Percentiles rank a stretch among this genome's conserved stretches.
These are phyloP conservation scores for Cheilosia urbana DNA, from an alignment of 2,888 invertebrate species.

Conservation along the genomic window DNA sequence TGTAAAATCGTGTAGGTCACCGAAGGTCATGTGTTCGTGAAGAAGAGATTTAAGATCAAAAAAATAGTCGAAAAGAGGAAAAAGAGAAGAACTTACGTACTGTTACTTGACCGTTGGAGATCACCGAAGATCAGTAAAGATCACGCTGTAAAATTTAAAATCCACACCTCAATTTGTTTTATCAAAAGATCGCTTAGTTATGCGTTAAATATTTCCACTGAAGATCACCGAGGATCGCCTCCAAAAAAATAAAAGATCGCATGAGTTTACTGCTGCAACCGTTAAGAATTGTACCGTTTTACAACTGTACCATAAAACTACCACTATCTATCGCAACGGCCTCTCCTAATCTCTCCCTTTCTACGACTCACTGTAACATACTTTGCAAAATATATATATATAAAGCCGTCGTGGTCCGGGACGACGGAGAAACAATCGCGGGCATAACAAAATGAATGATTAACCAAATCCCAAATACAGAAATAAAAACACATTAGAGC, in stretches of 20 bases:
- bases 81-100: too few species aligned
- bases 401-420: conserved; percentile 8
- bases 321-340: not conserved
- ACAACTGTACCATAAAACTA: not conserved
- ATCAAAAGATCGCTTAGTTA: too few species aligned
- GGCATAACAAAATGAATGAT: conserved; percentile 1
- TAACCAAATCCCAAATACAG: not conserved
- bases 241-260: not conserved
- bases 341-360: not conserved
- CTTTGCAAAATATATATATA: conserved; percentile 6
- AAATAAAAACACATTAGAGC: not conserved
- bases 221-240: not conserved
- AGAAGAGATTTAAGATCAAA: too few species aligned
- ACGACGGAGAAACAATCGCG: conserved; percentile 6
- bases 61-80: too few species aligned
- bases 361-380: not conserved
- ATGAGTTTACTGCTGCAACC: not conserved
- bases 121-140: too few species aligned
- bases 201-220: not conserved
- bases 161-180: too few species aligned
- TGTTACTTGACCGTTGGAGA: too few species aligned
- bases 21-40: too few species aligned
- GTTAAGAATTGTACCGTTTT: not conserved
- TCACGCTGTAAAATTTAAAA: too few species aligned
- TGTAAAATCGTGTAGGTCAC: too few species aligned